Base-by-base conservation (phyloP, 2,888 invertebrate genomes). In the Mesodorylaimus sp. region DNA sequence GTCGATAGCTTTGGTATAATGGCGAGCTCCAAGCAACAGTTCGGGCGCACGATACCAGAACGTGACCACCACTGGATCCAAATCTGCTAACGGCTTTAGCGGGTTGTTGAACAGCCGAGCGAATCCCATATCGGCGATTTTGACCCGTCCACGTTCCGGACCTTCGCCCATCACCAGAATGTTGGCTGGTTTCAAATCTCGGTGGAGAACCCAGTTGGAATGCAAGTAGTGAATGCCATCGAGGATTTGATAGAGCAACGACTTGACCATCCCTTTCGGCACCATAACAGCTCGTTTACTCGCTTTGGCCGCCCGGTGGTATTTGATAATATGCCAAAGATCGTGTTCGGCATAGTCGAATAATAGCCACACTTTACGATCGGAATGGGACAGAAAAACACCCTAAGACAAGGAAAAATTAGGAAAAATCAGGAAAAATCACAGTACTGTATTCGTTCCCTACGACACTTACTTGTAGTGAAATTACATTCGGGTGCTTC, bases 11-110 rank as follows among this genome's bases (percentile, higher is more conserved):
- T 66, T 65, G 2, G 66, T 66, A 54, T 65, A 65, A 51, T 65
- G 65, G 48, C 64, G 61, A 3, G 65, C 63, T 39, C 66, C 73
- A 2, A 73, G 65, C 24, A 73, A 61, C 38, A 73, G 58, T 56
- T 97, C 97, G 0, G 95, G 95, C 1, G 97, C 97, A 64, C 97
- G 76, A 70, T 97, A 97, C 93, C 97, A 97, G 72, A 97, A 97
- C 56, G 97, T 97, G 2, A 97, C 97, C 41, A 97, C 97, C 1
- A 97, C 97, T 3, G 97, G 97, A 74, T 97, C 97, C 57, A 97
- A 74, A 71, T 97, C 95, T 10, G 95, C 95, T 37, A 97, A 71
- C 0, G 95, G 93, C 69, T 95, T 95, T 49, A 97, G 70, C 0
- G 97, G 97, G 1, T 91, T 88, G 74, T 95, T 93, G 66, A 97